phyloP scores from a whole-genome alignment of 1,140 invertebrate genomes.

The Trichonephila clavipes region DNA sequence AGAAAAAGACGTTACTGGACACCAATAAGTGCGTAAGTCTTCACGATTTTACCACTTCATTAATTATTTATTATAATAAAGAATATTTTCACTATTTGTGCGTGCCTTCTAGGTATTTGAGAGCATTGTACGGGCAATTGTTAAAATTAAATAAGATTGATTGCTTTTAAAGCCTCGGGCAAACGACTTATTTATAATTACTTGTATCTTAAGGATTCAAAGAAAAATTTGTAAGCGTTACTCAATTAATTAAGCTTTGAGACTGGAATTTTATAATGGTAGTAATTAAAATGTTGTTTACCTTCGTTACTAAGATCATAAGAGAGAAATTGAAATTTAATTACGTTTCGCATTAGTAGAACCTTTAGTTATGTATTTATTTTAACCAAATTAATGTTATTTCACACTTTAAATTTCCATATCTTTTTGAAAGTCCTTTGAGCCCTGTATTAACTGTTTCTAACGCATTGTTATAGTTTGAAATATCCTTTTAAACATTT shows the following conservation, averaged over 20 bases:
- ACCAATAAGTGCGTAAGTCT: no score
- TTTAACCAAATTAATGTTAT: not conserved
- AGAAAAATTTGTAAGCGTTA: not conserved
- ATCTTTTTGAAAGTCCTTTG: no score
- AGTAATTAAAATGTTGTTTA: not conserved
- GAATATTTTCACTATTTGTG: not conserved
- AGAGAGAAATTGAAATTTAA: constrained; percentile 24
- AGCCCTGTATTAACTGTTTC: no score
- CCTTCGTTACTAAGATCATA: not conserved
- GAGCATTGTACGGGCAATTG: not conserved
- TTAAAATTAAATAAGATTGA: not conserved
- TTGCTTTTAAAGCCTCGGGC: not conserved
- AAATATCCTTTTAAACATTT: not conserved
- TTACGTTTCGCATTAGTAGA: not conserved
- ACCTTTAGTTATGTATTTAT: not conserved
- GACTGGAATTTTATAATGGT: not conserved
- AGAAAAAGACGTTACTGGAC: no score
- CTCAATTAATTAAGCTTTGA: not conserved
- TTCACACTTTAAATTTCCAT: no score
- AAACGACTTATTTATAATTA: not conserved
- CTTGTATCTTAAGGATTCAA: not conserved
- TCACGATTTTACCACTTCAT: no score
- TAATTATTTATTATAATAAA: not conserved
- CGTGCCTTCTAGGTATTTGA: not conserved
- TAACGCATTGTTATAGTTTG: not conserved